Base-by-base conservation (phyloP, 2,888 invertebrate genomes). In the Myopa tessellatipennis region DNA sequence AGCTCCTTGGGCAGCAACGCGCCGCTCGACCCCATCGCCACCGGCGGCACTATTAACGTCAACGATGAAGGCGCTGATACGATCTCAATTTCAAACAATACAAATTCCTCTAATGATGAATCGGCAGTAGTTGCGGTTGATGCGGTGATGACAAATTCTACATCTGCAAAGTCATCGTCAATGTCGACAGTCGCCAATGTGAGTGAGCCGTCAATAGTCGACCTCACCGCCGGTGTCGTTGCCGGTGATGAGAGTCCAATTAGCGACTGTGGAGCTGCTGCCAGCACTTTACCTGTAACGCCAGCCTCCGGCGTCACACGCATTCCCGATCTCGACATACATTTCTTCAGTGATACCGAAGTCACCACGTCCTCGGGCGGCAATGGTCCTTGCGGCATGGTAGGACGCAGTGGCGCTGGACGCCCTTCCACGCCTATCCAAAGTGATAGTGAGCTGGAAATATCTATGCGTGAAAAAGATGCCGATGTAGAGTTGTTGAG, bases 291-390 rank as follows among this genome's bases (percentile, higher is more conserved):
- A 60, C 81, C 86, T 3, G 84, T 90, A 63, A 90, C 91, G 58
- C 85, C 89, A 36, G 85, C 89, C 76, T 87, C 88, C 18, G 38
- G 40, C 16, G n/a, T 50, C 26, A 45, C 50, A 45, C 85, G 87
- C 60, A 84, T 88, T 45, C 90, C 90, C 55, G 93, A 93, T 85
- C 91, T 92, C 12, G 94, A 95, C 87, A 93, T 94, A 82, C 95
- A 97, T 87, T 97, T 97, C 90, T 98, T 96, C 90, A 98, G 98
- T 87, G 98, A 98, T 87, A 95, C 96, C 0, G 98, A 98, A 90
- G 90, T 96, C 72, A 94, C 94, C n/a, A 92, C 92, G 6, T 92
- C 92, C 7, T 92, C 92, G 1, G 85, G 85, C 4, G 90, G 91
- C 72, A 93, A 93, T 65, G 92, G 96, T 76, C 92, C 94, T 55